Conservation (phyloP, 2,888 invertebrate species). For the Sinhomidia bicolor region DNA sequence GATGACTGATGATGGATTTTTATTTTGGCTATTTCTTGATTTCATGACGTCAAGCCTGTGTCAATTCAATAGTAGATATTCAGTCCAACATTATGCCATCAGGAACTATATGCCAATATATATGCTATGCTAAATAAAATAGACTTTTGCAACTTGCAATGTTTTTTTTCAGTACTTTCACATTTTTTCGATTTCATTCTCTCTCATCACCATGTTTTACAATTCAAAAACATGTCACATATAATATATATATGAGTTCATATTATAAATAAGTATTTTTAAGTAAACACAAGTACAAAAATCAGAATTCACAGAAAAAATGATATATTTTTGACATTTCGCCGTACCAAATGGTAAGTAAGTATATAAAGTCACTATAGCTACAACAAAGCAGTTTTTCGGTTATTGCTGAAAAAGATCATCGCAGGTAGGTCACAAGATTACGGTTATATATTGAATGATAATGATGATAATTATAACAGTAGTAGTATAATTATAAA, state of each 20-base stretch:
- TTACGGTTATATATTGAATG: neutral
- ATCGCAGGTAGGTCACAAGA: slow-evolving; percentile 45
- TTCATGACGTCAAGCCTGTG: too few relatives aligned
- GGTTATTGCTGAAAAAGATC: slow-evolving; percentile 63
- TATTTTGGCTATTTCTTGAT: too few relatives aligned
- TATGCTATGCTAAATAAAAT: too few relatives aligned
- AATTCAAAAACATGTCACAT: slow-evolving; percentile 44
- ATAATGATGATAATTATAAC: neutral
- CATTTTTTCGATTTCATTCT: slow-evolving; percentile 52
- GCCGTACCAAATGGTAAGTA: slow-evolving; percentile 2
- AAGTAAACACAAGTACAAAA: slow-evolving; percentile 66
- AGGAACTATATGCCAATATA: too few relatives aligned
- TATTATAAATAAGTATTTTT: slow-evolving; percentile 48
- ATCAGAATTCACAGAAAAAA: slow-evolving; percentile 57
- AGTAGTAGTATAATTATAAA: too few relatives aligned
- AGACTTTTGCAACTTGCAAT: too few relatives aligned
- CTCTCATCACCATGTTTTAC: slow-evolving; percentile 57
- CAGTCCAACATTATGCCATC: too few relatives aligned
- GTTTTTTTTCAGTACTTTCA: neutral
- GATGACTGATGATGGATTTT: too few relatives aligned
- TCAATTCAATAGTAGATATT: too few relatives aligned
- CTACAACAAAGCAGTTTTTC: slow-evolving; percentile 63
- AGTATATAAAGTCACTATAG: slow-evolving; percentile 52
- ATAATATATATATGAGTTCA: too few relatives aligned
- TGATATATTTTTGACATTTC: neutral